Base-by-base conservation (phyloP, 2,888 invertebrate species). In the Volucella bombylans region DNA sequence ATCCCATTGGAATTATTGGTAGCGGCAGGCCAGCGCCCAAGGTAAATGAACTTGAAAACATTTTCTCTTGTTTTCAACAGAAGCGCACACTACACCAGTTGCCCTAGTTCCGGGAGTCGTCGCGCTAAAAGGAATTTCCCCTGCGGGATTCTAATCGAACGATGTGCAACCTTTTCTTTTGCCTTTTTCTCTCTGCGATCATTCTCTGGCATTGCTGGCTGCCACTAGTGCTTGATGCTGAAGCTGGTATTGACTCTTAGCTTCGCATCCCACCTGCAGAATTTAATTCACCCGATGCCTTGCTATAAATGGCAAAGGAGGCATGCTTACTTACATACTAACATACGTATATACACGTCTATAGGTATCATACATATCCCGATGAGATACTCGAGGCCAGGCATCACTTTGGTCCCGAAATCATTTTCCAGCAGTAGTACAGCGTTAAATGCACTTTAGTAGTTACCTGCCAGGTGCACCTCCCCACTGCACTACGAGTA, bases 91-190 rank as follows among this genome's bases (percentile, higher is more conserved):
- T 77, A 57, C 85, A 81, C 62, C 76, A 76, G 81, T 85, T 85
- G 85, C 85, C 85, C 85, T 85, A 85, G 85, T 85, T 85, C 85
- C 85, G 85, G 85, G 81, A 85, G 85, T 85, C 85, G 81, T 85
- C 85, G 81, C 81, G 85, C 81, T 85, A 72, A 81, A 81, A 85
- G 81, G 85, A 81, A 85, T 81, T 85, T 81, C 80, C 85, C 81
- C 85, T 77, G 81, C 81, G 85, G 85, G 85, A 85, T 81, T 85
- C 81, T 85, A 85, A 85, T 85, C 85, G 85, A 85, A 85, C 67
- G 55, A 68, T 85, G 76, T 80, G 80, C 80, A 76, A 79, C 64
- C 47, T 73, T 71, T 69, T 69, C 47, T 69, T 45, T 54, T 61
- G 31, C 31, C 31, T 59, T 67, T 43, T 52, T 68, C 76, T 77